A percentile compares a stretch with the other conserved stretches of the same genome.
Conservation (phyloP, 1,140 invertebrate genomes). For the Mya arenaria region DNA sequence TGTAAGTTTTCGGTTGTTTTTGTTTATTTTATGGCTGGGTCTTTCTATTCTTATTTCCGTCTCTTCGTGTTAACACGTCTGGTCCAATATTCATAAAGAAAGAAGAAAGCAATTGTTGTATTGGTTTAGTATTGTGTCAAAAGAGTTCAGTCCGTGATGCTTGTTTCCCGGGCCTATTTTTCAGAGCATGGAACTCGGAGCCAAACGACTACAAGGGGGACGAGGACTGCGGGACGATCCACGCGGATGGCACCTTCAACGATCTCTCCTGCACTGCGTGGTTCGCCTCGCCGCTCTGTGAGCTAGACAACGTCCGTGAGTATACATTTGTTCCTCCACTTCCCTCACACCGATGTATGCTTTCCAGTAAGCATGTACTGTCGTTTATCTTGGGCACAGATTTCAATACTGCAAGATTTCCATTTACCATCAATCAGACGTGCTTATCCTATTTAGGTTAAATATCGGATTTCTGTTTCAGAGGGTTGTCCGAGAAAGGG, state of each 20-base stretch:
- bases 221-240: slow-evolving; percentile 8
- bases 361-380: too few relatives aligned
- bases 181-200: slow-evolving; percentile 30
- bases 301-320: slow-evolving; percentile 26
- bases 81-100: not conserved
- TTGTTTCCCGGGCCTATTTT: too few relatives aligned
- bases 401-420: too few relatives aligned
- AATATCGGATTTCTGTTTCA: too few relatives aligned
- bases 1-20: slow-evolving; percentile 27
- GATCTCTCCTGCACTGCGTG: not conserved
- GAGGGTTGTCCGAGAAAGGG: not conserved
- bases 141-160: not conserved
- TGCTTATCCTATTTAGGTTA: too few relatives aligned
- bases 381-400: too few relatives aligned
- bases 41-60: not conserved
- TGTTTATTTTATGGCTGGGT: not conserved
- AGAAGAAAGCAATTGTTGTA: too few relatives aligned
- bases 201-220: slow-evolving; percentile 27
- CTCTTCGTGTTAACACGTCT: not conserved
- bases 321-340: too few relatives aligned
- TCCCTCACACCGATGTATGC: too few relatives aligned
- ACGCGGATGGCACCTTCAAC: not conserved
- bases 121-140: too few relatives aligned
- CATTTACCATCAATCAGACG: too few relatives aligned
- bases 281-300: slow-evolving; percentile 2